Percentiles rank a stretch among this genome's conserved stretches.
These are phyloP conservation scores for Ecdyonurus torrentis DNA, from an alignment of 2,888 invertebrate species.

Conservation along the genomic window DNA sequence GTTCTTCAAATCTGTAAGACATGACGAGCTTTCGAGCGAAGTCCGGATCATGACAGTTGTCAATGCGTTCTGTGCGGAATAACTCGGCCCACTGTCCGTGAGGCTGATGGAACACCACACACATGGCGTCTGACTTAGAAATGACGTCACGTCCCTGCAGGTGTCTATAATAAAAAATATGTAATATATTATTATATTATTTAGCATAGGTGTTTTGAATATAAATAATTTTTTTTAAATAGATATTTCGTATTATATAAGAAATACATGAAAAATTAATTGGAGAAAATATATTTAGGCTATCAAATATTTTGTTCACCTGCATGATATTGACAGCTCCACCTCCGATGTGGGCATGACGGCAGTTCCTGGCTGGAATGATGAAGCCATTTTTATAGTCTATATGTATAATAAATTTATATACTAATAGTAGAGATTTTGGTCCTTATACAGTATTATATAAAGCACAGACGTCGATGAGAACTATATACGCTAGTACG, in stretches of 20 bases:
- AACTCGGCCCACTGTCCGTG: conserved; percentile 25
- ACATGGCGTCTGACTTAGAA: conserved; percentile 38
- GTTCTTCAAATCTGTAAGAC: conserved; percentile 37
- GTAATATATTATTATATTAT: no score
- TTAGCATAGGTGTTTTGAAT: no score
- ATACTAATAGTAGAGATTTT: no score
- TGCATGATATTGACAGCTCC: conserved; percentile 25
- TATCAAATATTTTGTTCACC: no score
- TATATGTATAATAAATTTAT: no score
- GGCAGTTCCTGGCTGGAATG: conserved; percentile 21
- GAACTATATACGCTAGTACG: no score
- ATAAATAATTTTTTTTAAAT: no score
- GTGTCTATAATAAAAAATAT: conserved; percentile 21
- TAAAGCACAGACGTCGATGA: no score
- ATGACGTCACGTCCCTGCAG: conserved; percentile 30
- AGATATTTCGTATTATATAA: no score
- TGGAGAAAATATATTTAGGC: no score
- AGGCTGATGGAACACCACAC: conserved; percentile 26
- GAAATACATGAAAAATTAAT: no score
- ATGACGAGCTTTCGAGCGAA: conserved; percentile 35
- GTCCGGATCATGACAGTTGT: conserved; percentile 30
- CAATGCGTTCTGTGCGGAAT: conserved; percentile 28
- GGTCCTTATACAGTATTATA: no score
- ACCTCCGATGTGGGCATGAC: conserved; percentile 23
- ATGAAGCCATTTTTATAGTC: conserved; percentile 9